Conservation (phyloP, 2,888 invertebrate genomes). For the Oxycera nigricornis region DNA sequence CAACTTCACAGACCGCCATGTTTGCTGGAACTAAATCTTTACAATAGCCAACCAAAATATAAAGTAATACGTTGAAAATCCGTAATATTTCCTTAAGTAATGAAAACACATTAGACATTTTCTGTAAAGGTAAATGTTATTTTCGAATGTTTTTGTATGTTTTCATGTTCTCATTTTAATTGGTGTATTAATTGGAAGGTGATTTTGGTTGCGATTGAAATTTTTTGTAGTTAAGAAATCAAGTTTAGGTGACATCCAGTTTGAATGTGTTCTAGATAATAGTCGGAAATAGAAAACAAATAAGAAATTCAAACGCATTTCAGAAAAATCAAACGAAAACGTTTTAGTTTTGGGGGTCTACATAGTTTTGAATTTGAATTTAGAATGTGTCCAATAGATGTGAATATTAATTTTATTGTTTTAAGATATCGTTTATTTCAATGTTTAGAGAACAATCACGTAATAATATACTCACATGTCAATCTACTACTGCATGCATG, state of each 20-base stretch:
- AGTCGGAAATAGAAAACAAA: background rate
- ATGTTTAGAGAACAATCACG: too few species aligned
- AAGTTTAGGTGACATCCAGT: background rate
- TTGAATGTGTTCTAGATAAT: background rate
- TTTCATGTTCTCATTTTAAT: slow-evolving; percentile 47
- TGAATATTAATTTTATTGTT: too few species aligned
- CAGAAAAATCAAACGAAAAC: too few species aligned
- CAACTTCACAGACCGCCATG: background rate
- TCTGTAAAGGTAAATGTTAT: background rate
- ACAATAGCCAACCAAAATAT: background rate
- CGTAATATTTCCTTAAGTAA: background rate
- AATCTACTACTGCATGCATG: too few species aligned
- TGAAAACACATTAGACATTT: background rate
- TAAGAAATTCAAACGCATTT: background rate
- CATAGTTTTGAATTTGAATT: too few species aligned
- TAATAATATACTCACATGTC: too few species aligned
- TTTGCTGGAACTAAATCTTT: background rate
- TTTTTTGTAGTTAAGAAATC: slow-evolving; percentile 5
- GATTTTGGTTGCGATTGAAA: slow-evolving; percentile 40
- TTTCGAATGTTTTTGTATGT: slow-evolving; percentile 7
- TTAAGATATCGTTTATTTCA: too few species aligned
- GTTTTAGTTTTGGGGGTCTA: too few species aligned
- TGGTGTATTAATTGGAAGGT: slow-evolving; percentile 53
- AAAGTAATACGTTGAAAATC: background rate
- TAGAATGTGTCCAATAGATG: too few species aligned